Evolutionary conservation across 2,797 vertebrate species (phyloP).

Genomic region (Onychomys torridus): DNA sequence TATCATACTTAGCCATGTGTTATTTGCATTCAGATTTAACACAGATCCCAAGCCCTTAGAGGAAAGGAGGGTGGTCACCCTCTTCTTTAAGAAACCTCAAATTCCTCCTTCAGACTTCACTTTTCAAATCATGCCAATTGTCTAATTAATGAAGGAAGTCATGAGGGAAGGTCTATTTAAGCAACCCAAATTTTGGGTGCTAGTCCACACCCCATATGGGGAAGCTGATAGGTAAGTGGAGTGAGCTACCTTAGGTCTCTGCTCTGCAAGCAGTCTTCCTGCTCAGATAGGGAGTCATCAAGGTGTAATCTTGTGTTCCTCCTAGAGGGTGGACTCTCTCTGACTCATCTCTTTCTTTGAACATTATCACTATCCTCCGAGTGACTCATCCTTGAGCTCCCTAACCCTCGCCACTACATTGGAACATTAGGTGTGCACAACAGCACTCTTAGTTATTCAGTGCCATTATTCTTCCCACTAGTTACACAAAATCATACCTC

Average conservation of each 20-base stretch:
- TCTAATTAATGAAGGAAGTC: constrained; percentile 9
- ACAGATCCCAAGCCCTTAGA: background rate
- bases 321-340: background rate
- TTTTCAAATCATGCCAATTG: constrained; percentile 37
- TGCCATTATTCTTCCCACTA: background rate
- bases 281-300: background rate
- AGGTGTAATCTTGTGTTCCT: background rate
- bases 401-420: background rate
- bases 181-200: background rate
- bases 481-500: background rate
- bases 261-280: background rate
- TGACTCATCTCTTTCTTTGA: constrained; percentile 8
- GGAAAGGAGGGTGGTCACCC: background rate
- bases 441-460: background rate
- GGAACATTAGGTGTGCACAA: background rate
- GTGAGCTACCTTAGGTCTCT: background rate
- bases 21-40: background rate
- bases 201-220: background rate
- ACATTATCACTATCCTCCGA: background rate
- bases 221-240: background rate
- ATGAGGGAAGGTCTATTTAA: background rate
- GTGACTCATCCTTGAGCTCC: constrained; percentile 21
- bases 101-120: constrained; percentile 10
- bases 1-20: background rate
- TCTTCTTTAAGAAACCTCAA: constrained; percentile 24